A percentile compares a stretch with the other conserved stretches of the same genome.
These are phyloP conservation scores for Platycercus adscitus DNA, from an alignment of 2,113 vertebrate genomes.

Conservation along the genomic window DNA sequence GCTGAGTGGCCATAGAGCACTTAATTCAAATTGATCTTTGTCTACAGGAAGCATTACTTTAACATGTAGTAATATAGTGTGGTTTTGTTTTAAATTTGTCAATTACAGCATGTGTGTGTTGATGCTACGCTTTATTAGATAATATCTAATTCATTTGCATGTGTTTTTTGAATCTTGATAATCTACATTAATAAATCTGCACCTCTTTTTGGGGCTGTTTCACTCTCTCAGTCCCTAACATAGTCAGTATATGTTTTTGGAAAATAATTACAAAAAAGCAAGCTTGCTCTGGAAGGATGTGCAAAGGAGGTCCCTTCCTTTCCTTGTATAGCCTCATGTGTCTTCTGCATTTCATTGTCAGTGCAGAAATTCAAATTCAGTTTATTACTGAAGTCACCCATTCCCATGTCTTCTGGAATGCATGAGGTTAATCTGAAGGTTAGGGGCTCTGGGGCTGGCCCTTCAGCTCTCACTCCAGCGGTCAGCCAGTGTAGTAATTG, in stretches of 20 bases:
- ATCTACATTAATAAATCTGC: background rate
- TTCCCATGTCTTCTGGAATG: background rate
- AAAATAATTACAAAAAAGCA: background rate
- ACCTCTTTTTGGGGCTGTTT: background rate
- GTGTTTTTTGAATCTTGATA: background rate
- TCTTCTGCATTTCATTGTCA: background rate
- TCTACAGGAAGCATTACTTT: background rate
- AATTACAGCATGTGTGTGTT: background rate
- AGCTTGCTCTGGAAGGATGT: background rate
- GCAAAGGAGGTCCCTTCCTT: background rate
- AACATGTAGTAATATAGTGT: background rate
- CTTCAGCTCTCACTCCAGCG: constrained; percentile 9
- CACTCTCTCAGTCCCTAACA: background rate
- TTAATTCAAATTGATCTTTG: constrained; percentile 52
- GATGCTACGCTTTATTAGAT: background rate
- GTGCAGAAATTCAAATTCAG: background rate
- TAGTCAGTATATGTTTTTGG: background rate
- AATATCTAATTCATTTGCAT: background rate
- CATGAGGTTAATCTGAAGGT: background rate
- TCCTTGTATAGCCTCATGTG: background rate
- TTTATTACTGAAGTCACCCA: background rate
- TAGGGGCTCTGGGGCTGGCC: background rate
- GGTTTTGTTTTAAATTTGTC: background rate
- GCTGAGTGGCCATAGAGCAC: background rate
- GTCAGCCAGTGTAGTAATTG: constrained; percentile 9